Evolutionary conservation across 1,140 invertebrate genomes (phyloP).

Genomic region (Adelges cooleyi): DNA sequence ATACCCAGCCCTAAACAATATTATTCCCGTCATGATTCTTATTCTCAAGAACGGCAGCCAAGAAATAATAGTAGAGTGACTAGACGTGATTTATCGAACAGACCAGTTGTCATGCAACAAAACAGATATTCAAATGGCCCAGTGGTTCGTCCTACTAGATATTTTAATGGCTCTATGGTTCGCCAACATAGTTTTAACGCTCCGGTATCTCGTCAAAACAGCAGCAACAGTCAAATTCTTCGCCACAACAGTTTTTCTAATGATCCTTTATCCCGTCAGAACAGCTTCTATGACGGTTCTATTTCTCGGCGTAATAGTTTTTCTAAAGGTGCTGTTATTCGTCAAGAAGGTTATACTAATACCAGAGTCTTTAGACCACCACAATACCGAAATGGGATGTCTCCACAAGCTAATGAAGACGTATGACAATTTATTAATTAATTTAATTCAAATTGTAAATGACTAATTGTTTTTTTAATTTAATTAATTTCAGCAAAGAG

Average conservation of each 20-base stretch:
- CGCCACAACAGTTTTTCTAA: constrained; percentile 20
- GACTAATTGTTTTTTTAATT: neutral
- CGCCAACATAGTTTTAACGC: constrained; percentile 4
- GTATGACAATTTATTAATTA: neutral
- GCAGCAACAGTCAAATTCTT: neutral
- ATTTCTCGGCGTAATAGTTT: constrained; percentile 12
- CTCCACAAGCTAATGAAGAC: constrained; percentile 7
- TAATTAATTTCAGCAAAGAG: constrained; percentile 5
- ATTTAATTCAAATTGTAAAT: too few relatives aligned
- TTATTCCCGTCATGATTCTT: neutral
- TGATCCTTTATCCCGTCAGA: neutral
- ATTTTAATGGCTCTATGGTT: constrained; percentile 1
- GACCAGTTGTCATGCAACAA: neutral
- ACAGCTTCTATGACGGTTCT: neutral
- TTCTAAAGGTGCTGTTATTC: neutral
- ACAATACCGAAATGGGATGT: constrained; percentile 2
- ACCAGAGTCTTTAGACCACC: constrained; percentile 14
- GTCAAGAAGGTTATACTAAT: constrained; percentile 3
- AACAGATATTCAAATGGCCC: constrained; percentile 11
- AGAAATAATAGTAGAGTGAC: neutral
- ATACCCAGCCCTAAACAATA: constrained; percentile 2
- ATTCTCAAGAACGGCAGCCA: constrained; percentile 3
- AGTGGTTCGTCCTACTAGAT: constrained; percentile 2
- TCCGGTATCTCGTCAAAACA: neutral
- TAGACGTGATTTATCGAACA: neutral